Base-by-base conservation (phyloP, 2,797 vertebrate genomes). In the Nannoperca obscura region DNA sequence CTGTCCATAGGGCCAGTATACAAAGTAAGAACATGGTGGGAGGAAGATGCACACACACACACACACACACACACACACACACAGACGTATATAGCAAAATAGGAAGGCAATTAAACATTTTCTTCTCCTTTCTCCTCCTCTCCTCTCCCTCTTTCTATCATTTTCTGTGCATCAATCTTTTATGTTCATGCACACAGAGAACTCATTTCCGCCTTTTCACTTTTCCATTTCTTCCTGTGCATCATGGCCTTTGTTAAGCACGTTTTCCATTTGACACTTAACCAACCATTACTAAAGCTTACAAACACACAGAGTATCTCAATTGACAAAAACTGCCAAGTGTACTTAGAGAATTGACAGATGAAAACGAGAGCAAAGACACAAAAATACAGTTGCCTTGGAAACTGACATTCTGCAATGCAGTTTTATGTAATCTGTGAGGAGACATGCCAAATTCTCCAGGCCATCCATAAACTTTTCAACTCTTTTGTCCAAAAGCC, bases 381-480 rank as follows among this genome's bases (percentile, higher is more conserved):
- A 83, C 75, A 78, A 86, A 87, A 83, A 71, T 24, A 76, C 76
- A 78, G 91, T 93, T 92, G 89, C 90, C 91, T 82, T 88, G 92
- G 92, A 88, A 91, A 93, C 92, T 64, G 79, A 84, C 76, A 70
- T 78, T 62, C 80, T 86, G 73, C 82, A 67, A 76, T 86, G 74
- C 77, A 77, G 65, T 75, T 89, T 88, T 89, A 86, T 84, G 81
- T 87, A 89, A 92, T 90, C 71, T 58, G 54, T 47, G 65, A 44
- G 5, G 75, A 74, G 52, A 71, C 53, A 8, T 67, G 81, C 84
- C 82, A 89, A 55, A 86, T 65, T 81, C 78, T 82, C 47, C n/a
- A 65, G 74, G 87, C 71, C 54, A 60, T 46, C 54, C 10, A 53
- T 83, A 76, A 90, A 91, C 84, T 87, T 89, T 86, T 84, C 78